Percentiles rank a stretch among this genome's conserved stretches.
Evolutionary conservation across 2,888 invertebrate genomes (phyloP).

Genomic region (Heliconius erato): DNA sequence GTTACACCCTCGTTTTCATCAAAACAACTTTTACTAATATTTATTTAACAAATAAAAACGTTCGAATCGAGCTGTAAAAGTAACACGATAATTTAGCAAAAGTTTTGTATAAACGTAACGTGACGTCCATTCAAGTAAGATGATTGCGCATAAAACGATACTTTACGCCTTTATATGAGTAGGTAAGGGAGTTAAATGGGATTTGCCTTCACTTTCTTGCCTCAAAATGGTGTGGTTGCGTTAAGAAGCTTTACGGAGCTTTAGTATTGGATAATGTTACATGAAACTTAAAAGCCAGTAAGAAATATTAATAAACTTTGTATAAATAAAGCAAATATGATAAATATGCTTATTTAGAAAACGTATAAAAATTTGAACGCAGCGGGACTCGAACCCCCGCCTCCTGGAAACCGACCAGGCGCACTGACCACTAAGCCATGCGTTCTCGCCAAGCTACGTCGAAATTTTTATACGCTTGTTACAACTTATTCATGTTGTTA

Average conservation of each 20-base stretch:
- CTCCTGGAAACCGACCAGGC: too few species aligned
- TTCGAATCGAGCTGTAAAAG: background rate
- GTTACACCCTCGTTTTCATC: too few species aligned
- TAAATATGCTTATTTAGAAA: too few species aligned
- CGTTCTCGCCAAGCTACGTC: too few species aligned
- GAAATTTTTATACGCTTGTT: too few species aligned
- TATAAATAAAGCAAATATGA: background rate
- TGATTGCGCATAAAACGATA: slow-evolving; percentile 34
- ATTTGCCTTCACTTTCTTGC: background rate
- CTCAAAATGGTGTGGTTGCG: background rate
- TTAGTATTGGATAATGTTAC: background rate
- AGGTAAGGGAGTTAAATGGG: slow-evolving; percentile 18
- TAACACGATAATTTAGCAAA: background rate
- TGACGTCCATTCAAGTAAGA: slow-evolving; percentile 12
- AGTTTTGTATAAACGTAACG: slow-evolving; percentile 24
- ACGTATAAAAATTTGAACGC: too few species aligned
- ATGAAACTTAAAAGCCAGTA: background rate
- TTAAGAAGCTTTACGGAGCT: slow-evolving; percentile 4
- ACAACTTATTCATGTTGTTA: too few species aligned
- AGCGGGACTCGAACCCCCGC: too few species aligned
- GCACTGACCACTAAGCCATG: too few species aligned
- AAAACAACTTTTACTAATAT: background rate
- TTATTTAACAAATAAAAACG: background rate
- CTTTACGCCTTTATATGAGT: slow-evolving; percentile 28
- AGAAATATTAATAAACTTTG: background rate